Evolutionary conservation across 2,113 vertebrate genomes (phyloP), one percentile per base, ranked within the genome.

Genomic region (Balaeniceps rex): DNA sequence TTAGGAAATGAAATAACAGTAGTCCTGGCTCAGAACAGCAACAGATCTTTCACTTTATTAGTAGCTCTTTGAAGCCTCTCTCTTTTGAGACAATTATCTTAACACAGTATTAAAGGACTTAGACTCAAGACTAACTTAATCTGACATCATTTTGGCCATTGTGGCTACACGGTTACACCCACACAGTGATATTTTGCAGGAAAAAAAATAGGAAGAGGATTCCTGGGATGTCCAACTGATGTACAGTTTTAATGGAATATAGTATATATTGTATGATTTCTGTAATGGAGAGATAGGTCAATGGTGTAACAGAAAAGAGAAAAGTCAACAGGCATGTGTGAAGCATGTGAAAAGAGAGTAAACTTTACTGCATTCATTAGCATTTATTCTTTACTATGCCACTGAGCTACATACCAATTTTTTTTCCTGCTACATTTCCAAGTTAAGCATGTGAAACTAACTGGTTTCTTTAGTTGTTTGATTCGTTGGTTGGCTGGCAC

Each of bases 261-360:
- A 46, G 34, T 19, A n/a, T 29, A 47, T 55, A 16, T 7, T 0
- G 0, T 60, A 55, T 12, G 25, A 71, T 64, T 81, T 81, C 25
- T n/a, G 8, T 51, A 68, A 47, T 31, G 9, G 12, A 34, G 10
- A 86, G 19, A 42, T 54, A 13, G 26, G 5, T 22, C 42, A 38
- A 19, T 72, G 23, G 10, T 14, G 11, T 31, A 71, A 81, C 11
- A 63, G 36, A 40, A 94, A 82, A 72, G 8, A 46, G 12, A 79
- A 46, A 71, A 52, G 10, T 46, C 69, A 66, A 33, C 31, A 29
- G 16, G 6, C 6, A 18, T 11, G 3, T 31, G 18, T 78, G 74
- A 88, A 83, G 38, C 25, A n/a, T 42, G 25, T 46, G 29, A 91
- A 61, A 85, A 90, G 16, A 71, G 21, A 78, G 11, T 31, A 82